Evolutionary conservation across 2,113 vertebrate species (phyloP).

Genomic region (Cettia cetti): DNA sequence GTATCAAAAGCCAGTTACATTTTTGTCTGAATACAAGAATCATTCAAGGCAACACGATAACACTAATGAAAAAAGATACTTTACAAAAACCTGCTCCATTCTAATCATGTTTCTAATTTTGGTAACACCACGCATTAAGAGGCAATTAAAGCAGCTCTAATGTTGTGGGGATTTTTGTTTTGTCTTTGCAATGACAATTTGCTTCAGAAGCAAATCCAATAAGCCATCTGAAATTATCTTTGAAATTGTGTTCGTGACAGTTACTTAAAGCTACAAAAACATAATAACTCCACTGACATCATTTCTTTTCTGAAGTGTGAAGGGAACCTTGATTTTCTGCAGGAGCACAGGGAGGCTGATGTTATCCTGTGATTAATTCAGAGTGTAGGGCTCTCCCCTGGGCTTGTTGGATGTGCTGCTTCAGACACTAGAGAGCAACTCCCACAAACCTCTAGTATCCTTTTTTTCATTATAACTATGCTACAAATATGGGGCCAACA

Average conservation of each 20-base stretch:
- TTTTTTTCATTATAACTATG: not conserved
- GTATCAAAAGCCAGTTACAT: not conserved
- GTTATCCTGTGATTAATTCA: not conserved
- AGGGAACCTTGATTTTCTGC: not conserved
- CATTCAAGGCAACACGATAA: not conserved
- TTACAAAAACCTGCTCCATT: slow-evolving; percentile 23
- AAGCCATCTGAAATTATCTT: not conserved
- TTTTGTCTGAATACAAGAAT: slow-evolving; percentile 6
- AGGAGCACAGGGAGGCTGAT: not conserved
- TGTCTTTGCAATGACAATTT: not conserved
- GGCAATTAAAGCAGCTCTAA: slow-evolving; percentile 35
- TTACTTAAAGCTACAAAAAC: not conserved
- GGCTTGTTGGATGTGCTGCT: not conserved
- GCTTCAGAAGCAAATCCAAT: not conserved
- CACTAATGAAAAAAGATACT: slow-evolving; percentile 7
- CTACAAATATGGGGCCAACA: not conserved
- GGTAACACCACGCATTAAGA: not conserved
- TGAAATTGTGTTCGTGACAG: not conserved
- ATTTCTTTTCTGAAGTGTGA: not conserved
- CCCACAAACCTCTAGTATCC: accelerated
- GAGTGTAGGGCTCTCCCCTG: not conserved
- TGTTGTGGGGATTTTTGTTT: not conserved
- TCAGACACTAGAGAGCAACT: not conserved
- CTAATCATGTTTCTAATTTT: slow-evolving; percentile 50
- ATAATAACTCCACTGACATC: not conserved